Conservation (phyloP, 2,797 vertebrate genomes). For the Betta splendens region DNA sequence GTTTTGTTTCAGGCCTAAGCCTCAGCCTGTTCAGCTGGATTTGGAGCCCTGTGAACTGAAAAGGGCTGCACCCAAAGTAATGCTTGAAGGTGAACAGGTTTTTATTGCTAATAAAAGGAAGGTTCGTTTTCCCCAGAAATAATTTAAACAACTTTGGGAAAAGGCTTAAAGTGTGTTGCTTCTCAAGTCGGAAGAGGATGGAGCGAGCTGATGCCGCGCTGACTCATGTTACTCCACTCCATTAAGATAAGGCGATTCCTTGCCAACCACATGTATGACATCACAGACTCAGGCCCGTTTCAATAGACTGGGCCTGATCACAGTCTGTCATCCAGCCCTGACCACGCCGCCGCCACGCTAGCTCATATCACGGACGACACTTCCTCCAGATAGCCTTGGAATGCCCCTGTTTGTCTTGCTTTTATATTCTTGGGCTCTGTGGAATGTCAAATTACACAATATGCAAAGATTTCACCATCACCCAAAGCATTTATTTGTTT, state of each 20-base stretch:
- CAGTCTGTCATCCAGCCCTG: slow-evolving; percentile 58
- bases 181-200: slow-evolving; percentile 1
- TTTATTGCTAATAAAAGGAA: slow-evolving; percentile 28
- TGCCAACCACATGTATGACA: slow-evolving; percentile 45
- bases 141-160: neutral
- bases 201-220: slow-evolving; percentile 18
- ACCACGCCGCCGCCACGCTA: slow-evolving; percentile 43
- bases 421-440: slow-evolving; percentile 43
- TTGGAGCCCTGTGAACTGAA: slow-evolving; percentile 41
- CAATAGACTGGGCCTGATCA: slow-evolving; percentile 61
- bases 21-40: slow-evolving; percentile 72
- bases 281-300: slow-evolving; percentile 39
- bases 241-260: slow-evolving; percentile 45
- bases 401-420: slow-evolving; percentile 61
- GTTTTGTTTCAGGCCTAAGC: slow-evolving; percentile 50
- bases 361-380: slow-evolving; percentile 61
- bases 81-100: slow-evolving; percentile 31
- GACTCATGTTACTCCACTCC: slow-evolving; percentile 40
- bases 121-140: slow-evolving; percentile 11
- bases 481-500: slow-evolving; percentile 57
- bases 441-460: slow-evolving; percentile 64
- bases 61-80: slow-evolving; percentile 52
- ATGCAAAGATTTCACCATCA: slow-evolving; percentile 50
- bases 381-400: slow-evolving; percentile 77
- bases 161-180: neutral